Evolutionary conservation across 2,113 vertebrate genomes (phyloP), one percentile per base, ranked within the genome.

Genomic region (Steatornis caripensis): DNA sequence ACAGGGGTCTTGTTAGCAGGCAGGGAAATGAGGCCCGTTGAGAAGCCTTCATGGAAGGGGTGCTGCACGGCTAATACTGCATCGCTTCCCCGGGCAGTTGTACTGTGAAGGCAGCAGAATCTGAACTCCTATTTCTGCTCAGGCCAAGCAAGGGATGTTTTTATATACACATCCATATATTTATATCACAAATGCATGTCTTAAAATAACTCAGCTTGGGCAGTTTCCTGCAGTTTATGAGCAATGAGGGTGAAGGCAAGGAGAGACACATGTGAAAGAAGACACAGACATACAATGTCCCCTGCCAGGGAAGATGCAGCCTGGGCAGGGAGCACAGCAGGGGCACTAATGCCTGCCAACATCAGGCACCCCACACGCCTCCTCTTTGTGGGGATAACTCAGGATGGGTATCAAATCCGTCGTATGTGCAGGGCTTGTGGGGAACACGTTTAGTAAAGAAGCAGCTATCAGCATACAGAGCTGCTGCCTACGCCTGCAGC

Each of bases 241-340:
- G 69, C 57, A 76, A 76, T 58, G 9, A 27, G 17, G 12, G 6
- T n/a, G 30, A 46, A 48, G n/a, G 72, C 68, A 65, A 74, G 51
- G 11, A 17, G 10, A 26, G 18, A 51, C 64, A 72, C 11, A 4
- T 1, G 2, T 36, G 71, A 68, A 84, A 75, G 55, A 61, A 15
- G 54, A 29, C 16, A 37, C 60, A 16, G n/a, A 12, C 18, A 23
- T 14, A 37, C 0, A 1, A 5, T 11, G n/a, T 57, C 13, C 70
- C 55, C 4, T 0, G 0, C 16, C 17, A 23, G 21, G 11, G 5
- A 69, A 65, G 48, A 12, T 0, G 3, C 9, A 92, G 10, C 18
- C 46, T 12, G 11, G 39, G 7, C 0, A 0, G 64, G 27, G 23
- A 62, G 48, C 29, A 46, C 27, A 34, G 45, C 22, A 15, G 49